Evolutionary conservation across 2,888 invertebrate species (phyloP), one percentile per base, ranked within the genome.

Genomic region (Metellina segmentata): DNA sequence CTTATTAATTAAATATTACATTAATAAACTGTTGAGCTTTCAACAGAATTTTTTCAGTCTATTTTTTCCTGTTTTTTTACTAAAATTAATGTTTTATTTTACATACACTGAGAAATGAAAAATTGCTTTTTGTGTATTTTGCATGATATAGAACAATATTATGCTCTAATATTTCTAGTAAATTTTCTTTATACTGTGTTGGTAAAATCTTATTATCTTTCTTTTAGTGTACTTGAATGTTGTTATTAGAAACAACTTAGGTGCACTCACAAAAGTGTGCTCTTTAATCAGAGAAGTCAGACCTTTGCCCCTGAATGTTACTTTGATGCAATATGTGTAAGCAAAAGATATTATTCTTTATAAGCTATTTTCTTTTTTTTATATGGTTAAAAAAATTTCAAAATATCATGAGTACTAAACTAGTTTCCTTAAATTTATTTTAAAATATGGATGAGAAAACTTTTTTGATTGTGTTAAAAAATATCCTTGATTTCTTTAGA

Each of bases 161-260:
- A 34, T 34, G 34, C 34, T 34, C 4, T 34, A 34, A 34, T 34
- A 34, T 34, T 34, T 34, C 4, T 34, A 34, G 34, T 1, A 34
- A 34, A 34, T 34, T n/a, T n/a, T n/a, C n/a, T n/a, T 34, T 34
- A 61, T 61, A 61, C 16, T 61, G 6, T 9, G 4, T 61, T 61
- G 61, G 61, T 34, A 34, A 34, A 61, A 9, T 7, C 11, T 16
- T 51, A 8, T 9, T 51, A 69, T 34, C 13, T 83, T 88, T 75
- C 72, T 69, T 53, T 86, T 61, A 93, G 93, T 93, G 7, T 90
- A 90, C 72, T 49, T 93, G 51, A 92, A 93, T 86, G 93, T 93
- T 8, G 71, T 91, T 34, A 87, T 93, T 13, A 74, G 75, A 61
- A 87, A 93, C 71, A 88, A 75, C 51, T 19, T 90, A 7, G 90